Base-by-base conservation (phyloP, 1,140 invertebrate species). In the Brachionus calyciflorus region DNA sequence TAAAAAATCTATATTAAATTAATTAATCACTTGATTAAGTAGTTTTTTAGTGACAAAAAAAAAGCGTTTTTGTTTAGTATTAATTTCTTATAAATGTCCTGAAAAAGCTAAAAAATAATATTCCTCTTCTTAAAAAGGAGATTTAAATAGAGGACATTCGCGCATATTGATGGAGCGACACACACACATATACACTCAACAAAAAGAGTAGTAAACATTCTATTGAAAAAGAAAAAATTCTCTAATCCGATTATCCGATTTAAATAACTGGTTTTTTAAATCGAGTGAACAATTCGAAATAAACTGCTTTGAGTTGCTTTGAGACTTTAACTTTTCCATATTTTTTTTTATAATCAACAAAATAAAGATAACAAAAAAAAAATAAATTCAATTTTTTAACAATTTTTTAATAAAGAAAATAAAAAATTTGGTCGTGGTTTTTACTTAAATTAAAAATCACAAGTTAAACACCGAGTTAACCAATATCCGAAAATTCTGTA, bases 21-120 rank as follows among this genome's bases (percentile, higher is more conserved):
- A 60, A 60, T 60, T 60, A 60, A 57, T 57, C 53, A 57, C 53
- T 57, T 57, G 53, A 57, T 57, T 28, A 57, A 57, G 53, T 57
- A 57, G 24, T 57, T 57, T 24, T 57, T 37, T 37, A 9, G 12
- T 7, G 30, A n/a, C 24, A 28, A 30, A 57, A n/a, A 30, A 28
- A 28, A 26, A 30, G 53, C 24, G 53, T 57, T 57, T 57, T 37
- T 3, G 3, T 37, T 9, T 37, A 37, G 9, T 37, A 37, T 37
- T 37, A 37, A 37, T 37, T 37, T 37, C 9, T 37, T 5, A 37
- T 37, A 37, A 37, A 60, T 60, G 55, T 60, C 55, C 55, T 9
- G 19, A 55, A 55, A 55, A 21, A 55, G 53, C 53, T 55, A n/a
- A 37, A 37, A 37, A 37, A 37, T 37, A 37, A 3, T 26, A 33